Evolutionary conservation across 1,140 invertebrate species (phyloP), one percentile per base, ranked within the genome.

Genomic region (Sycobia sp.): DNA sequence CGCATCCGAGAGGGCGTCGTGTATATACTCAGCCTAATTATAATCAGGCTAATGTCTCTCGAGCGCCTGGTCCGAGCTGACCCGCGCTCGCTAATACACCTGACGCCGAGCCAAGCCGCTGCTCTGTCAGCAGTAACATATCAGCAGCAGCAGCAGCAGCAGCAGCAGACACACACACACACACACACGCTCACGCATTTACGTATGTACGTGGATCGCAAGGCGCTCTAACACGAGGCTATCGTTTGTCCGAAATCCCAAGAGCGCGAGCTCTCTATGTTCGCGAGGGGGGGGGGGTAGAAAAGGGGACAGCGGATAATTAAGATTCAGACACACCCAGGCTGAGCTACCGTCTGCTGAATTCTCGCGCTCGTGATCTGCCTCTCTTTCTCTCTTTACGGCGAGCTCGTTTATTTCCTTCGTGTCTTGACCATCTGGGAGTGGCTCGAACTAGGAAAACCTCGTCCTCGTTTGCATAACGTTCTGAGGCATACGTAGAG

Each of bases 21-120:
- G n/a, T n/a, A n/a, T n/a, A 70, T 81, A 82, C 80, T 81, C 77
- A 81, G 77, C 65, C 78, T 82, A 82, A 82, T 82, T 82, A 81
- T 82, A 82, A 82, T 82, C 80, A 82, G 73, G 69, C 78, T 81
- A 82, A 82, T 82, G 80, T 75, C 75, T 71, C 68, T 53, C 62
- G 67, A 18, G 2, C 36, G 18, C 57, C 47, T 56, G 66, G 65
- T 46, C 55, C 56, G 65, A 41, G 43, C 36, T 61, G 58, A 22
- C 53, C 60, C 53, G n/a, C 62, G 53, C 57, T 67, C 65, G n/a
- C n/a, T n/a, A n/a, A n/a, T n/a, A n/a, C n/a, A n/a, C n/a, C n/a
- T n/a, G n/a, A 34, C 32, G 32, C 11, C 32, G 32, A 11, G 32
- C 32, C 32, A n/a, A n/a, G n/a, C n/a, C n/a, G n/a, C n/a, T n/a